A percentile compares a stretch with the other conserved stretches of the same genome.
Evolutionary conservation across 2,888 invertebrate species (phyloP).

Genomic region (Xanthorhoe spadicearia): DNA sequence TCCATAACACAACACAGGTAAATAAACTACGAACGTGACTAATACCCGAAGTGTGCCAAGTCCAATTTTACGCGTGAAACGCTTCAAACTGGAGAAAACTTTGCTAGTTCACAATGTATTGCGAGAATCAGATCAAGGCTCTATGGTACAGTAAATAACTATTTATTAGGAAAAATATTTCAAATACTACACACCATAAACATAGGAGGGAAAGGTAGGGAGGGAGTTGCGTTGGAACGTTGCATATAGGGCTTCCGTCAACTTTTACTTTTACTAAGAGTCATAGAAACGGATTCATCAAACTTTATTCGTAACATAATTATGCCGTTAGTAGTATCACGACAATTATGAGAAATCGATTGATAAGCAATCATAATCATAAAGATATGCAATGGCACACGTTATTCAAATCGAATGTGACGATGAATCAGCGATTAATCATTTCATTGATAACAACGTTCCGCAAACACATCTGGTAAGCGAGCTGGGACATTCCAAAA

Average conservation of each 20-base stretch:
- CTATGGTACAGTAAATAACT: background rate
- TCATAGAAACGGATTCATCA: background rate
- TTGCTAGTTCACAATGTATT: slow-evolving; percentile 12
- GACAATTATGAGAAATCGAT: slow-evolving; percentile 1
- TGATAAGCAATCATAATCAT: slow-evolving; percentile 10
- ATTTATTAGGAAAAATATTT: background rate
- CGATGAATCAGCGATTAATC: slow-evolving; percentile 40
- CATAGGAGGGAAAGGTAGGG: too few relatives aligned
- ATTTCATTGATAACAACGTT: slow-evolving; percentile 47
- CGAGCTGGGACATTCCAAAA: slow-evolving; percentile 33
- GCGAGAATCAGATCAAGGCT: slow-evolving; percentile 24
- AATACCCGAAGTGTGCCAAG: slow-evolving; percentile 55
- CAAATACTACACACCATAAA: too few relatives aligned
- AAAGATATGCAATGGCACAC: slow-evolving; percentile 21
- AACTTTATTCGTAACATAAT: background rate
- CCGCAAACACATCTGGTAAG: slow-evolving; percentile 22
- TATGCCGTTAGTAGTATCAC: background rate
- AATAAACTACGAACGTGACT: slow-evolving; percentile 49
- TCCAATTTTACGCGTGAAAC: slow-evolving; percentile 50
- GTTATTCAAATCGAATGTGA: slow-evolving; percentile 28
- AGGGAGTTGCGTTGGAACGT: too few relatives aligned
- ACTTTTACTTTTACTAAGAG: background rate
- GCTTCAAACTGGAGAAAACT: slow-evolving; percentile 28
- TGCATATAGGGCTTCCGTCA: too few relatives aligned
- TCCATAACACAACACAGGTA: slow-evolving; percentile 37